Conservation (phyloP, 2,797 vertebrate species). For the Silurus aristotelis region DNA sequence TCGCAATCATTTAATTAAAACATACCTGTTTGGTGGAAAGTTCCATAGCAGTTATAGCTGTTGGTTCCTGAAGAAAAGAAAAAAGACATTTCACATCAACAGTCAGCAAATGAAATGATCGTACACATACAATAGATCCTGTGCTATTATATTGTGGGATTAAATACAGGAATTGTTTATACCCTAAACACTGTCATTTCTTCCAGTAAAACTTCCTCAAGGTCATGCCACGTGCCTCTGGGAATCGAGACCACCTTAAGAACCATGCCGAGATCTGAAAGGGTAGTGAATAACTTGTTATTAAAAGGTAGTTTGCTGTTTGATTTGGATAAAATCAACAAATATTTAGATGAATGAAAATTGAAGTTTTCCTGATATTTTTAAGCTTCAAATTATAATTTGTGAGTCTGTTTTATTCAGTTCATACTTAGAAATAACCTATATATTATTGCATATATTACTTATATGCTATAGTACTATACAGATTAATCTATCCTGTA, state of each 20-base stretch:
- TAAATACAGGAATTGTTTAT: conserved; percentile 39
- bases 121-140: not conserved
- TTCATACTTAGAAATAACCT: not conserved
- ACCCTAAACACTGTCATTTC: conserved; percentile 98
- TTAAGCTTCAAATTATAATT: not conserved
- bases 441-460: not conserved
- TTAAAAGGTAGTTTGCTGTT: not conserved
- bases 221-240: conserved; percentile 95
- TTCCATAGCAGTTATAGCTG: conserved; percentile 90
- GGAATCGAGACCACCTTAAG: conserved; percentile 97
- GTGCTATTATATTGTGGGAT: not conserved
- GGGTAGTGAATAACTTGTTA: conserved; percentile 23
- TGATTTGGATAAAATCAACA: not conserved
- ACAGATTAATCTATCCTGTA: not conserved
- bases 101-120: not conserved
- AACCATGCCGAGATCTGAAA: conserved; percentile 89
- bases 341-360: not conserved
- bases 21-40: conserved; percentile 95
- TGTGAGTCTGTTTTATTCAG: not conserved
- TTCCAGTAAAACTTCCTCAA: conserved; percentile 96
- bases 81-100: not conserved
- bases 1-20: not conserved
- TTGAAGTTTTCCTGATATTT: no score
- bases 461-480: not conserved
- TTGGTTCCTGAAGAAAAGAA: conserved; percentile 80